A percentile compares a stretch with the other conserved stretches of the same genome.
These are phyloP conservation scores for Anableps anableps DNA, from an alignment of 2,797 vertebrate genomes.

Conservation along the genomic window DNA sequence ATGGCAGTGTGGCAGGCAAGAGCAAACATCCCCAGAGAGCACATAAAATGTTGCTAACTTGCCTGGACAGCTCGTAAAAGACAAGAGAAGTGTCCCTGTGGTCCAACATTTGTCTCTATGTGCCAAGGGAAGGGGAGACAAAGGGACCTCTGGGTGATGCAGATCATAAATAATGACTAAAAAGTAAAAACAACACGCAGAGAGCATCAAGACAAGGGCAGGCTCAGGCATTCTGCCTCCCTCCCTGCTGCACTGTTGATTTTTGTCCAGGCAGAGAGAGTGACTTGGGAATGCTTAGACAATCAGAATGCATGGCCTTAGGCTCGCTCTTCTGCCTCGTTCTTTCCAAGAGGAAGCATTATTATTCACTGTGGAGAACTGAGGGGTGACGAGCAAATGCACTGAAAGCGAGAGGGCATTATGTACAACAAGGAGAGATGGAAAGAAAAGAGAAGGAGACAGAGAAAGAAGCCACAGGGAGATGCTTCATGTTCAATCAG, in stretches of 20 bases:
- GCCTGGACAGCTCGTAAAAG: slow-evolving; percentile 31
- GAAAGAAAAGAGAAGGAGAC: slow-evolving; percentile 38
- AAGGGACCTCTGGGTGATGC: slow-evolving; percentile 34
- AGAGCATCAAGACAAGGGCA: slow-evolving; percentile 32
- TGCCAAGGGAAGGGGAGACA: background rate
- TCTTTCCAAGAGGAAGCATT: slow-evolving; percentile 62
- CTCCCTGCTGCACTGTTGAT: slow-evolving; percentile 38
- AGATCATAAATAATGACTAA: slow-evolving; percentile 65
- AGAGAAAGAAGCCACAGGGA: slow-evolving; percentile 49
- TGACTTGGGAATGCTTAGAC: slow-evolving; percentile 61
- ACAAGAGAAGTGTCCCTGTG: background rate
- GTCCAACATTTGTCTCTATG: slow-evolving; percentile 3
- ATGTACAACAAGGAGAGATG: slow-evolving; percentile 55
- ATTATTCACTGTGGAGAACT: slow-evolving; percentile 70
- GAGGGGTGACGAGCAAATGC: slow-evolving; percentile 64
- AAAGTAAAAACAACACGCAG: slow-evolving; percentile 41
- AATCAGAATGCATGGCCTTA: slow-evolving; percentile 65
- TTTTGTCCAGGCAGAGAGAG: slow-evolving; percentile 36
- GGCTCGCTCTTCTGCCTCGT: slow-evolving; percentile 53
- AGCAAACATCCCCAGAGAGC: slow-evolving; percentile 50
- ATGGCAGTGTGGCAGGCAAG: slow-evolving; percentile 43
- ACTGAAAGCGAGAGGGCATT: slow-evolving; percentile 45
- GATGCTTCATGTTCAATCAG: slow-evolving; percentile 64
- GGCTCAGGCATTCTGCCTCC: background rate
- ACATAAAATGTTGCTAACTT: slow-evolving; percentile 56